Evolutionary conservation across 1,140 invertebrate genomes (phyloP), one percentile per base, ranked within the genome.

Genomic region (Proales similis): DNA sequence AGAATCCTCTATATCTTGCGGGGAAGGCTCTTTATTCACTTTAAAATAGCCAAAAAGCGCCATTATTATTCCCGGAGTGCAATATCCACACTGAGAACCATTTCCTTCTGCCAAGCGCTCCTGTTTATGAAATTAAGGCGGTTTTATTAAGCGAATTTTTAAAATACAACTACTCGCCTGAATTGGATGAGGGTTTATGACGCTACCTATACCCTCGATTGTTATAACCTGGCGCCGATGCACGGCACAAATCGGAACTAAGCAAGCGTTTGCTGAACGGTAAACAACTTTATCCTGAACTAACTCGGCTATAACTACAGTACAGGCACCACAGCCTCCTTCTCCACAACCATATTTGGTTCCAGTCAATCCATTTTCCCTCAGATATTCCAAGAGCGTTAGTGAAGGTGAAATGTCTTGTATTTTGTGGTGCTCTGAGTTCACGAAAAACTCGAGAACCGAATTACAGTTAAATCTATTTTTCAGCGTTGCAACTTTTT

Each of bases 301-400:
- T 38, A 38, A 53, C 14, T 53, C 48, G 12, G 48, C 48, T n/a
- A 53, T 53, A 11, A 53, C 77, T 1, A 82, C 81, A 3, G 82
- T 77, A 68, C 87, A 90, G 1, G 81, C 80, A 0, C 87, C 87
- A 68, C 87, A 90, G 1, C 86, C 86, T 19, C 86, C 88, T 73
- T 90, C 87, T 7, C 79, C 74, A 67, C 87, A 90, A 67, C 74
- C 71, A 4, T 76, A 79, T 69, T 90, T 89, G 0, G 86, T 88
- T 7, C 85, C 48, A 14, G 48, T 53, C 12, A 38, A 53, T 0
- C 48, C 48, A 33, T 53, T 19, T 12, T 32, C 27, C 42, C 48
- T 53, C n/a, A 53, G 20, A 53, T 53, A 53, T 26, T 0, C 17
- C 26, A 53, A 53, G 32, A 53, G 24, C 22, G 48, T 53, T 12